Base-by-base conservation (phyloP, 1,140 invertebrate species). In the Heliothis subflexa region DNA sequence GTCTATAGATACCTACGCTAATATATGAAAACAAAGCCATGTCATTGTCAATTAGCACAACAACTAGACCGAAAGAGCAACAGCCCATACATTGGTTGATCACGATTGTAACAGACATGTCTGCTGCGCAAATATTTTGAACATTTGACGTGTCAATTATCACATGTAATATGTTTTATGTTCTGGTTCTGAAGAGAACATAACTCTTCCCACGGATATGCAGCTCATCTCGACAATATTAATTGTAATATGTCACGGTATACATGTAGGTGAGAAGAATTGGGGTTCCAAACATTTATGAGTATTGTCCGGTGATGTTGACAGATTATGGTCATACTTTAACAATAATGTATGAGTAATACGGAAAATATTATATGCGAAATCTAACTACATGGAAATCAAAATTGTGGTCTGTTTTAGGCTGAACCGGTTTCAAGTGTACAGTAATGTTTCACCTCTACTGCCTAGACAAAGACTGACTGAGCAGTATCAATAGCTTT, bases 231-330 rank as follows among this genome's bases (percentile, higher is more conserved):
- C 62, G 13, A 28, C 45, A 66, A 49, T 66, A 45, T 11, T 21
- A 3, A 47, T 66, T 13, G 18, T 49, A n/a, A 49, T 16, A n/a
- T 47, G 62, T 66, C 40, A 49, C 62, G 62, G 62, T 66, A 9
- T 66, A 14, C 47, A n/a, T n/a, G n/a, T n/a, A 66, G 45, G 62
- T 66, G 62, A 49, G 62, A 66, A 66, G 62, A 49, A 66, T 66
- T 18, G 40, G 3, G 11, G 12, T 40, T 40, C 5, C 57, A 13
- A 61, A 25, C 21, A 1, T 25, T 25, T 25, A 25, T 47, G 0
- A 3, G 33, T 64, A n/a, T 3, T 45, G n/a, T 40, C 33, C 33
- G 33, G 33, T 40, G 3, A 40, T 40, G 33, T 40, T 40, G 33
- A 40, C 33, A 9, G 33, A 40, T 9, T 40, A 9, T 40, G 33